These are phyloP conservation scores for Neostethus bicornis DNA, from an alignment of 2,797 vertebrate genomes.

Conservation along the genomic window DNA sequence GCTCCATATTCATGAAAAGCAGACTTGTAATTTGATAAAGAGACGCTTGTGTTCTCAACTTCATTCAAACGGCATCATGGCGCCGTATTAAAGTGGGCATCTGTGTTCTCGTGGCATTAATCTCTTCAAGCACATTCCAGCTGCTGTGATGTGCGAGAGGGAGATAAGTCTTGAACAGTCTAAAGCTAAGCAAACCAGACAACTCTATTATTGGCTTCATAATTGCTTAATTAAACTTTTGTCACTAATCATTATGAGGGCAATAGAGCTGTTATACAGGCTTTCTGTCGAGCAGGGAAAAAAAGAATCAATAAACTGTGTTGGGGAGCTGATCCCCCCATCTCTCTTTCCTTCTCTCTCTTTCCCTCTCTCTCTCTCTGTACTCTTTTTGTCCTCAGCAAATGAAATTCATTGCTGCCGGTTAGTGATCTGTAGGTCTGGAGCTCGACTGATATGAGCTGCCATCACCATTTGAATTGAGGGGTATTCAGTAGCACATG, in stretches of 20 bases:
- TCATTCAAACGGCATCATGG: constrained; percentile 96
- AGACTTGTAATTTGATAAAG: constrained; percentile 99
- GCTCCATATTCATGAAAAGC: constrained; percentile 99
- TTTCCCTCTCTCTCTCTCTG: constrained; percentile 40
- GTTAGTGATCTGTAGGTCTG: constrained; percentile 99
- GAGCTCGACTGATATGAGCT: constrained; percentile 98
- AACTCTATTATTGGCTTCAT: constrained; percentile 99
- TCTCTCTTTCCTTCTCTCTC: constrained; percentile 23
- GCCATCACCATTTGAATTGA: constrained; percentile 99
- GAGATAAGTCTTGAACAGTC: constrained; percentile 99
- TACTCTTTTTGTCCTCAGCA: constrained; percentile 90
- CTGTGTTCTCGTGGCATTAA: constrained; percentile 99
- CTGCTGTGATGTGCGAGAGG: constrained; percentile 98
- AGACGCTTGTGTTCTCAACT: constrained; percentile 97
- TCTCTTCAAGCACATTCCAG: constrained; percentile 99
- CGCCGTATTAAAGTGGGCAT: constrained; percentile 98
- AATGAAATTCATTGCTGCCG: constrained; percentile 99
- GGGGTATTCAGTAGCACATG: constrained; percentile 99
- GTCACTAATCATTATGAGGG: constrained; percentile 99
- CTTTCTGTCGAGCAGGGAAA: constrained; percentile 90
- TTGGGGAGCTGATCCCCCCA: constrained; percentile 94
- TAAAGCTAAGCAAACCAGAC: constrained; percentile 99
- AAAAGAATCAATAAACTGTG: constrained; percentile 99
- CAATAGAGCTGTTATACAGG: constrained; percentile 99
- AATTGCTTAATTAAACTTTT: constrained; percentile 99